Base-by-base conservation (phyloP, 2,113 vertebrate species). In the Spea multiplicata region DNA sequence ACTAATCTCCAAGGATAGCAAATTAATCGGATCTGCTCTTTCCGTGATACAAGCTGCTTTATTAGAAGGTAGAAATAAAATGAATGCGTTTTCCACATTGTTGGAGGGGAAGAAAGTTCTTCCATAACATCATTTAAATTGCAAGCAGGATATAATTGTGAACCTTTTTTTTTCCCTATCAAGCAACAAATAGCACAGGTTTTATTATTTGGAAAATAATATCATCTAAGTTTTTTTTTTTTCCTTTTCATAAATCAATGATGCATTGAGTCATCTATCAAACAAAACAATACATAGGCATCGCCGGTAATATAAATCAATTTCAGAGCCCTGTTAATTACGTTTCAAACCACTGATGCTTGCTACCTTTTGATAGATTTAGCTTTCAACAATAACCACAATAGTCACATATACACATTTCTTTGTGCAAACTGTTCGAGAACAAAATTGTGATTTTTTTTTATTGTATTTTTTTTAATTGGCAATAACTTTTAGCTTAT, bases 261-360 rank as follows among this genome's bases (percentile, higher is more conserved):
- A 75, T 66, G 62, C 62, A 53, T 53, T 52, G 30, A 30, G 9
- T 14, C 61, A 66, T 52, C 65, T 52, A 66, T 66, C 61, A 75
- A 66, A 75, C n/a, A 52, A 75, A 66, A 64, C 73, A 66, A 65
- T 66, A 75, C 48, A 75, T 50, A 75, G 73, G 67, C 46, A 49
- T 9, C 17, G 68, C 46, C 50, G 52, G 71, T 72, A 52, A 52
- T 75, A 66, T 52, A 66, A 52, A 75, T 66, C 62, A 75, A 53
- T 66, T 75, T 52, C 47, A 50, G 73, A 45, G n/a, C 61, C 17
- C 45, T 70, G 6, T 66, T 77, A 77, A 77, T 77, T 77, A 77
- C 66, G 62, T 70, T 62, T 77, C 55, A 77, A 68, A 46, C 49
- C 44, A 68, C 46, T 75, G 62, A 55, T 16, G 48, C 74, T 57